Base-by-base conservation (phyloP, 1,140 invertebrate species). In the Maniola jurtina region DNA sequence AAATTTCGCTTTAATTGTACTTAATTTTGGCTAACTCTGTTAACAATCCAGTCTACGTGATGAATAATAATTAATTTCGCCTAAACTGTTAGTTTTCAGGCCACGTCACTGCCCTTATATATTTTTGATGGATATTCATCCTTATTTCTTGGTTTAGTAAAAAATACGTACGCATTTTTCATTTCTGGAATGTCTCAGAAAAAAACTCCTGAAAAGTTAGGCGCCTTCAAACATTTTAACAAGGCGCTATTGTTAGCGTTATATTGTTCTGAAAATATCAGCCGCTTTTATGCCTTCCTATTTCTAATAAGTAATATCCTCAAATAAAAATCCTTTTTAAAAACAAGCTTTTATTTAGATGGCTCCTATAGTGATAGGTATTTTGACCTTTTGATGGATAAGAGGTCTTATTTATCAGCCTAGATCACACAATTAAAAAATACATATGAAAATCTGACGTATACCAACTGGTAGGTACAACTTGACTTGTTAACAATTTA, bases 101-200 rank as follows among this genome's bases (percentile, higher is more conserved):
- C 14, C 15, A 25, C 48, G 48, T 52, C 48, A 52, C 48, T 52
- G 48, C 14, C 48, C 48, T 52, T 25, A 52, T 52, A 52, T 16
- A 52, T 52, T 52, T 25, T 16, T 16, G 16, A 25, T 52, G 16
- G 48, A 45, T 45, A 45, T 45, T 11, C n/a, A n/a, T n/a, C 42
- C 13, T 45, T 38, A 0, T 38, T 45, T 38, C 10, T 38, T 38
- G 38, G 38, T 38, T 38, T 38, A 38, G 6, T 38, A 7, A 9
- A 38, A 38, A 38, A 38, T 38, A 38, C 7, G 38, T 1, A 11
- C 38, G 38, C 38, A 38, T 38, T 3, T 38, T 7, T 45, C 42
- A 45, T 11, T 45, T 45, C 42, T 45, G 42, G 42, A 45, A 45
- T 45, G 5, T 11, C 42, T 45, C 13, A 45, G 42, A n/a, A 13